Percentiles rank a stretch among this genome's conserved stretches.
Evolutionary conservation across 2,888 invertebrate species (phyloP).

Genomic region (Pandemis heparana): DNA sequence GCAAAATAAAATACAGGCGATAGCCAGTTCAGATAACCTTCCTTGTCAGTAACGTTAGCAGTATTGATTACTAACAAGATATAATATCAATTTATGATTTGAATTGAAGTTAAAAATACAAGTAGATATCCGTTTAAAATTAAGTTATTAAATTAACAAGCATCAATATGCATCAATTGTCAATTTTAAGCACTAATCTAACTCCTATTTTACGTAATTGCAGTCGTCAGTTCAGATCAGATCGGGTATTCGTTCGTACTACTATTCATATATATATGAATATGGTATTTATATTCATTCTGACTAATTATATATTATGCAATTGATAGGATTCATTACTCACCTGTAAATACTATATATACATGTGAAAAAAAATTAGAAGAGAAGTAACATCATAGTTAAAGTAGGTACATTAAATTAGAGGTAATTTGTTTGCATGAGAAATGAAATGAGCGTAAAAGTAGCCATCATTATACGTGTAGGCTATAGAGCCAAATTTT

Average conservation of each 20-base stretch:
- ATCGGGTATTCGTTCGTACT: not conserved
- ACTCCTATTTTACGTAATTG: not conserved
- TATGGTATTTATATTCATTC: not conserved
- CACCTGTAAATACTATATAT: too few species aligned
- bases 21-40: slow-evolving; percentile 42
- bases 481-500: too few species aligned
- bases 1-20: slow-evolving; percentile 41
- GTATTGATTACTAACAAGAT: slow-evolving; percentile 38
- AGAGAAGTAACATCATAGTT: too few species aligned
- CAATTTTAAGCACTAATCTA: not conserved
- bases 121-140: not conserved
- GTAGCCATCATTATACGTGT: too few species aligned
- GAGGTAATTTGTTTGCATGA: too few species aligned
- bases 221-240: not conserved
- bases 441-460: too few species aligned
- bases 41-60: slow-evolving; percentile 37
- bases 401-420: too few species aligned
- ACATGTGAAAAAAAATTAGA: too few species aligned
- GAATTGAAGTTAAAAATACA: not conserved
- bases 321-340: not conserved
- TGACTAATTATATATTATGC: too few species aligned
- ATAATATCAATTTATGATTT: slow-evolving; percentile 39
- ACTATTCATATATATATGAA: too few species aligned
- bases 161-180: not conserved
- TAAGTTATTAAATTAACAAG: not conserved